These are phyloP conservation scores for Aphelinus certus DNA, from an alignment of 1,140 invertebrate genomes.

Conservation along the genomic window DNA sequence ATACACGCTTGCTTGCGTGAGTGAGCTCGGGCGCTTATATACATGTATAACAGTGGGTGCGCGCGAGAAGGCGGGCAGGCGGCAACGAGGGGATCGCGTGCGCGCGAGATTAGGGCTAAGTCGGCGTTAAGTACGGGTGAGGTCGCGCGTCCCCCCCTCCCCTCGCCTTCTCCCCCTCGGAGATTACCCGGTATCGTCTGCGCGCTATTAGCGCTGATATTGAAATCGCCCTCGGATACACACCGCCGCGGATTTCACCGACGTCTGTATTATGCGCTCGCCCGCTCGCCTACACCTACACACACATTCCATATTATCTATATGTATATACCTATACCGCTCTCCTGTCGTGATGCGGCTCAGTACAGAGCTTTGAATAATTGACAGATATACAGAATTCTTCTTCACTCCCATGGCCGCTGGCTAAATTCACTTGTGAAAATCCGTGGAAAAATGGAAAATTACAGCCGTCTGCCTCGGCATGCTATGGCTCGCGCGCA, in stretches of 20 bases:
- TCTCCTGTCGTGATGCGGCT: no score
- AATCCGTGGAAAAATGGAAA: no score
- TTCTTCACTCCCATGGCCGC: conserved; percentile 6
- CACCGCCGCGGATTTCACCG: conserved; percentile 4
- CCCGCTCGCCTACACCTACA: neutral
- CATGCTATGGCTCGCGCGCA: no score
- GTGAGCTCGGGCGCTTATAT: neutral
- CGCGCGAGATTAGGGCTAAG: conserved; percentile 25
- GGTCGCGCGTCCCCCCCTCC: neutral
- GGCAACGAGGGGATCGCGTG: conserved; percentile 33
- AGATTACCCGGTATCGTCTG: conserved; percentile 26
- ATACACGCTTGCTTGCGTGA: no score
- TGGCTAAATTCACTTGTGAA: no score
- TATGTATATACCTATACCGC: no score
- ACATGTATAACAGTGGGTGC: neutral
- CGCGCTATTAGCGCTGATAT: conserved; percentile 27
- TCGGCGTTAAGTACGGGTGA: conserved; percentile 18
- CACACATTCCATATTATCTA: neutral
- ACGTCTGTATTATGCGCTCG: conserved; percentile 16
- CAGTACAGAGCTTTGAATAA: no score
- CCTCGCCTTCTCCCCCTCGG: neutral
- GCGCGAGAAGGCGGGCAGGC: neutral
- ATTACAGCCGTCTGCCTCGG: no score
- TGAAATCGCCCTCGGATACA: conserved; percentile 22
- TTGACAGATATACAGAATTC: neutral